phyloP scores from a whole-genome alignment of 2,113 vertebrate species.

The Zosterops japonicus region DNA sequence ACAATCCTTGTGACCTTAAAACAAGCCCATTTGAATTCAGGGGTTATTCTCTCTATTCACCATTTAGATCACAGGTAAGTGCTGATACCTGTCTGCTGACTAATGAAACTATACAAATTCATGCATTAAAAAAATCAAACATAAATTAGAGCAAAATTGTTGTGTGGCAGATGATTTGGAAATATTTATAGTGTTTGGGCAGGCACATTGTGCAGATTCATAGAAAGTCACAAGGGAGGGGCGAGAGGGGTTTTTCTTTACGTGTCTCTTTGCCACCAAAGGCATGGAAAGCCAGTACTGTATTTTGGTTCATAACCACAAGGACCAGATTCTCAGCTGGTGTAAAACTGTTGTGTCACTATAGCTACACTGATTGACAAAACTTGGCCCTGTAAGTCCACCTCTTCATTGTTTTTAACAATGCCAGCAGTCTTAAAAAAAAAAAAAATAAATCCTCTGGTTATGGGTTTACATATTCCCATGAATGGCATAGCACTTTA shows the following conservation, averaged over 20 bases:
- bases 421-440: not conserved
- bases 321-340: not conserved
- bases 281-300: not conserved
- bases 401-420: not conserved
- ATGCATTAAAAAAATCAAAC: not conserved
- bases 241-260: not conserved
- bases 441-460: not conserved
- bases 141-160: not conserved
- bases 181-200: not conserved
- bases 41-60: slow-evolving; percentile 93
- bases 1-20: slow-evolving; percentile 90
- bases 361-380: not conserved
- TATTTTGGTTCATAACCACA: not conserved
- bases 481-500: not conserved
- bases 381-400: not conserved
- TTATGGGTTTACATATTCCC: not conserved
- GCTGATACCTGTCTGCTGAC: not conserved
- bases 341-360: not conserved
- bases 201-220: not conserved
- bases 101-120: not conserved
- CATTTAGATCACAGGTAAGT: slow-evolving; percentile 90
- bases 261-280: not conserved
- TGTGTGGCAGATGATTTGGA: not conserved
- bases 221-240: not conserved
- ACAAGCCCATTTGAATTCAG: slow-evolving; percentile 92